These are phyloP conservation scores for Pseudachorutes palmiensis DNA, from an alignment of 1,140 invertebrate genomes.

Conservation along the genomic window DNA sequence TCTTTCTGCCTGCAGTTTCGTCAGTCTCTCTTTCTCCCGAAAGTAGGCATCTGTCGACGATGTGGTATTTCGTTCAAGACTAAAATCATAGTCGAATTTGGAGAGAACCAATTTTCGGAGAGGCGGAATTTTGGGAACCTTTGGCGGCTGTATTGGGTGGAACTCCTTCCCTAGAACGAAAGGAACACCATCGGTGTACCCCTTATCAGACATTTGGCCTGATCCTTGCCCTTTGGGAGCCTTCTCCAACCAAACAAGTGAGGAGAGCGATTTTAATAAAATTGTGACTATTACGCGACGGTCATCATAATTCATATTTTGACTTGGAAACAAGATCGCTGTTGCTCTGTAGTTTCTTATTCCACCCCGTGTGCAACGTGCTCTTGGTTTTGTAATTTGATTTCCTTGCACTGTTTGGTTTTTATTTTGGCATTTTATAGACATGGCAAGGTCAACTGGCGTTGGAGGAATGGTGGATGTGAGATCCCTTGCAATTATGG, in stretches of 20 bases:
- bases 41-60: background rate
- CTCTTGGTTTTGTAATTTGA: no score
- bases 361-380: no score
- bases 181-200: constrained; percentile 30
- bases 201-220: constrained; percentile 9
- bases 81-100: constrained; percentile 30
- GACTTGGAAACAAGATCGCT: no score
- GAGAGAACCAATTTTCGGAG: background rate
- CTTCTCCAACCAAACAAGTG: no score
- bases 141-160: constrained; percentile 24
- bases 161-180: constrained; percentile 25
- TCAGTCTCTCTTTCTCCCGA: constrained; percentile 1
- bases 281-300: no score
- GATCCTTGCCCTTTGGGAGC: background rate
- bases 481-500: constrained; percentile 4
- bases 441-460: constrained; percentile 18
- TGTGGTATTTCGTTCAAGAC: constrained; percentile 23
- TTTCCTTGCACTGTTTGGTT: background rate
- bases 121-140: constrained; percentile 25
- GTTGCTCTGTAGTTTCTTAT: no score
- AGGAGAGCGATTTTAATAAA: no score
- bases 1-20: background rate
- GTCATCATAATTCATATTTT: no score
- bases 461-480: constrained; percentile 17
- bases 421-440: background rate